A percentile compares a stretch with the other conserved stretches of the same genome.
These are phyloP conservation scores for Zaprionus kolodkinae DNA, from an alignment of 1,140 invertebrate genomes.

Conservation along the genomic window DNA sequence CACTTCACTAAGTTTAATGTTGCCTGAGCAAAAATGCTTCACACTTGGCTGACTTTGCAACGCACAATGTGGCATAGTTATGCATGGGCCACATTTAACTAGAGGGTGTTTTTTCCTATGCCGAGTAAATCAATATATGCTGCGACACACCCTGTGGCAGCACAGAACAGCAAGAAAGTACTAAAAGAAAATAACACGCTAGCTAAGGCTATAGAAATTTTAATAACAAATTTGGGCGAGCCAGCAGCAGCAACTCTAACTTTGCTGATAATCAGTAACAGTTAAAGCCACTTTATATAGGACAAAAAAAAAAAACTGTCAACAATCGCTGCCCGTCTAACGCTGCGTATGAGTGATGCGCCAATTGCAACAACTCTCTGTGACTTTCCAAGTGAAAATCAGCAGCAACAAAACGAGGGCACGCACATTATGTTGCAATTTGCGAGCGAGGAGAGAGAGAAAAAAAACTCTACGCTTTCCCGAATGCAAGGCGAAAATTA, in stretches of 20 bases:
- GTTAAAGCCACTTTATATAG: neutral
- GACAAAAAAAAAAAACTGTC: neutral
- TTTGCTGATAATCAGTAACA: slow-evolving; percentile 5
- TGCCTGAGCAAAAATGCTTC: slow-evolving; percentile 9
- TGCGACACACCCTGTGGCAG: slow-evolving; percentile 16
- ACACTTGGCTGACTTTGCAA: slow-evolving; percentile 13
- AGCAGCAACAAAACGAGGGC: slow-evolving; percentile 65
- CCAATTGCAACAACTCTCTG: slow-evolving; percentile 39
- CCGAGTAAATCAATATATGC: slow-evolving; percentile 36
- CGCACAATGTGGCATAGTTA: slow-evolving; percentile 10
- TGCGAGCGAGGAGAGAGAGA: slow-evolving; percentile 27
- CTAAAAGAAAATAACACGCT: slow-evolving; percentile 32
- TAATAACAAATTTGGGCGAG: slow-evolving; percentile 4
- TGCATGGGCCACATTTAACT: slow-evolving; percentile 36
- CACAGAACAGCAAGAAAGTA: neutral
- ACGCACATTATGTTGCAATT: slow-evolving; percentile 79
- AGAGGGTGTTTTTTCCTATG: neutral
- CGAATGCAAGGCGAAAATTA: slow-evolving; percentile 58
- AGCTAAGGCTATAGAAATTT: slow-evolving; percentile 36
- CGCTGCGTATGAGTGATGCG: slow-evolving; percentile 46
- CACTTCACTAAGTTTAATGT: slow-evolving; percentile 24
- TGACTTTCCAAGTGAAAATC: slow-evolving; percentile 76
- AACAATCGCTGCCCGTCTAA: slow-evolving; percentile 8
- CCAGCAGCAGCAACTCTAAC: neutral
- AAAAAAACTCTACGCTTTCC: slow-evolving; percentile 52